Base-by-base conservation (phyloP, 2,888 invertebrate species). In the Torymus aiolomorphi region DNA sequence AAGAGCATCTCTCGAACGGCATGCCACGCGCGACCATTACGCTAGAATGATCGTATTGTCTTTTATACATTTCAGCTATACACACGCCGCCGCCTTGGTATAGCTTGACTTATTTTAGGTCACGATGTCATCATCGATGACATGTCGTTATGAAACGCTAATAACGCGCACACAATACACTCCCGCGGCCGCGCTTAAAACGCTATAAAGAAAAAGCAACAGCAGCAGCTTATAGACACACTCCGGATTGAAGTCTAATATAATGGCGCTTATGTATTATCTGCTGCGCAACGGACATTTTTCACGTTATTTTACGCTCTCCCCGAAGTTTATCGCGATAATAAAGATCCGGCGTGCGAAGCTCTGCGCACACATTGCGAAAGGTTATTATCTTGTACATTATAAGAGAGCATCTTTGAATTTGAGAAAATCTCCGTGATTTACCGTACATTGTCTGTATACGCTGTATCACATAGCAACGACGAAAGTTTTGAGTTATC, bases 161-260 rank as follows among this genome's bases (percentile, higher is more conserved):
- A 69, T 66, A 59, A 52, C 70, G 42, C 52, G 66, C 13, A 24
- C 59, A 56, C 14, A 54, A 54, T 57, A 65, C 57, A 52, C 42
- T 42, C 42, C 8, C 59, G 84, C 83, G 84, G 83, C 82, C 83
- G 84, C 72, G 16, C 57, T 63, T 18, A 4, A 69, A 54, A 16
- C n/a, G 31, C 54, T 69, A 24, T 69, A 49, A 76, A 69, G 51
- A 13, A 5, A 42, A 1, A 42, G 42, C 42, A 42, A 10, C 42
- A 42, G 42, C 8, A 0, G 8, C 8, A 42, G 1, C 8, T 14
- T 42, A n/a, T n/a, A 20, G 14, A 66, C 14, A 20, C 4, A 8
- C 14, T 42, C n/a, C 12, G 31, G 63, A 63, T 31, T 31, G n/a
- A 42, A 42, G 42, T 8, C 42, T 56, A 52, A 70, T 14, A 18